A percentile compares a stretch with the other conserved stretches of the same genome.
phyloP scores from a whole-genome alignment of 53 echinoderm and acorn worm genomes.

The Echinometra lucunter region DNA sequence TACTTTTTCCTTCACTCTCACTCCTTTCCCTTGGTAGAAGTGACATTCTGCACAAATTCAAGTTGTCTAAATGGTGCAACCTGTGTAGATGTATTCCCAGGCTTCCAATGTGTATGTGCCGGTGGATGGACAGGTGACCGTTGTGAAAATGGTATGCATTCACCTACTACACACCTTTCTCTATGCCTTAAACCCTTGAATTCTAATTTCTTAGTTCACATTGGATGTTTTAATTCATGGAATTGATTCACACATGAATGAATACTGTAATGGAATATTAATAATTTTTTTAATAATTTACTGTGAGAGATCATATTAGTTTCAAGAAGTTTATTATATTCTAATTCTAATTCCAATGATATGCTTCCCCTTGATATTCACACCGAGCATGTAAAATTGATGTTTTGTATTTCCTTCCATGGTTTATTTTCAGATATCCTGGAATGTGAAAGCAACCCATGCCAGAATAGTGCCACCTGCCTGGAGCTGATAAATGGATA shows the following conservation, averaged over 20 bases:
- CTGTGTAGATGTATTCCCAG: neutral
- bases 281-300: neutral
- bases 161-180: neutral
- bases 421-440: conserved; percentile 43
- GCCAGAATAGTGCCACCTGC: conserved; percentile 52
- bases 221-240: neutral
- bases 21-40: conserved; percentile 7
- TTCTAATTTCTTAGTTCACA: neutral
- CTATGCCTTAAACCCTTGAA: neutral
- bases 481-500: conserved; percentile 41
- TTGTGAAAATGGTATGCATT: conserved; percentile 64
- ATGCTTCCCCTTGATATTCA: neutral
- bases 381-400: neutral
- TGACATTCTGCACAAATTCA: conserved; percentile 13
- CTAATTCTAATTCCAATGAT: no score
- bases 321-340: no score
- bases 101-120: conserved; percentile 30
- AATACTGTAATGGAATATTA: neutral
- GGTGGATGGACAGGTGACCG: conserved; percentile 26
- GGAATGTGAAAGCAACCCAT: conserved; percentile 63
- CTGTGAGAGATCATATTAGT: neutral
- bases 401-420: neutral
- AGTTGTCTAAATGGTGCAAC: conserved; percentile 65
- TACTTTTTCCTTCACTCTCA: neutral
- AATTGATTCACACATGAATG: neutral